These are phyloP conservation scores for Turnix velox DNA, from an alignment of 2,113 vertebrate genomes.

Conservation along the genomic window DNA sequence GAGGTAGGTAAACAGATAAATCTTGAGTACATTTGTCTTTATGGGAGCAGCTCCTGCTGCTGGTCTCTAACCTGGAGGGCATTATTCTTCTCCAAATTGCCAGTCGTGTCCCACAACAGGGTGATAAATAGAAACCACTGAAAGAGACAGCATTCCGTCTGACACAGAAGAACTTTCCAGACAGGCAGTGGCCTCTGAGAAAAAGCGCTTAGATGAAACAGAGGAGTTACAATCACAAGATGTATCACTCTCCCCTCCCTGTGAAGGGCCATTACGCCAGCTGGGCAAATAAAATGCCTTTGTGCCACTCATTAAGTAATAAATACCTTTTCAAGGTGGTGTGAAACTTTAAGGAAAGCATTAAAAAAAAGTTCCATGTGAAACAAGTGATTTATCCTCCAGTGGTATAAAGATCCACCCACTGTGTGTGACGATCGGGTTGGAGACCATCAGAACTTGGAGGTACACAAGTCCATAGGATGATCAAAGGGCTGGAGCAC, in stretches of 20 bases:
- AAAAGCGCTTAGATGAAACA: conserved; percentile 63
- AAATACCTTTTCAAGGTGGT: conserved; percentile 6
- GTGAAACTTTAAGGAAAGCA: conserved; percentile 25
- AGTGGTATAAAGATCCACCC: no score
- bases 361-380: not conserved
- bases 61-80: conserved; percentile 73
- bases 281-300: conserved; percentile 34
- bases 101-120: conserved; percentile 56
- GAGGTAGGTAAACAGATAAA: conserved; percentile 77
- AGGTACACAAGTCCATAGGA: no score
- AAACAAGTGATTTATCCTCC: not conserved
- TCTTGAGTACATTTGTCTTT: conserved; percentile 77
- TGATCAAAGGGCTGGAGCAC: no score
- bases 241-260: conserved; percentile 41
- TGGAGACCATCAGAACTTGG: no score
- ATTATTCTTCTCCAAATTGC: conserved; percentile 77
- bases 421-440: no score
- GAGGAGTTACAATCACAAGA: conserved; percentile 38
- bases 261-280: conserved; percentile 8
- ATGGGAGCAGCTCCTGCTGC: conserved; percentile 68
- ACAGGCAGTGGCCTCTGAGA: conserved; percentile 60
- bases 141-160: conserved; percentile 67
- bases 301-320: conserved; percentile 43
- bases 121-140: conserved; percentile 75
- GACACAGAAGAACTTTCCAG: conserved; percentile 63